These are phyloP conservation scores for Ischnus inquisitorius DNA, from an alignment of 2,888 invertebrate genomes.

Conservation along the genomic window DNA sequence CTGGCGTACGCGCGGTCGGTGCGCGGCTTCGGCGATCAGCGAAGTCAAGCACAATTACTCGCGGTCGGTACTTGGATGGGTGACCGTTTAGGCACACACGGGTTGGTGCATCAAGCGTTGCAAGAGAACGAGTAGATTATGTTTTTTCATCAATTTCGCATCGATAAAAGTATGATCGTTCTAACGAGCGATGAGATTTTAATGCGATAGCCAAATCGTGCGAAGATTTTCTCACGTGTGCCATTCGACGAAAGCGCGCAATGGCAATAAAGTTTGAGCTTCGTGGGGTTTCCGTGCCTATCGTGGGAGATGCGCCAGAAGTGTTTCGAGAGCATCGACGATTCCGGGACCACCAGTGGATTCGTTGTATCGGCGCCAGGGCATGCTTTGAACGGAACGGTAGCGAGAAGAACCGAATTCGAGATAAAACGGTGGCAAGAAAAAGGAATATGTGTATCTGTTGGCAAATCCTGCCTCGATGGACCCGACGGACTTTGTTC, in stretches of 20 bases:
- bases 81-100: too few species aligned
- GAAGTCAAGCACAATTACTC: too few species aligned
- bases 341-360: slow-evolving; percentile 18
- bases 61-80: too few species aligned
- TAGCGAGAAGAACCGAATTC: background rate
- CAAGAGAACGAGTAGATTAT: background rate
- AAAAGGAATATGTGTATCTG: slow-evolving; percentile 16
- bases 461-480: slow-evolving; percentile 51
- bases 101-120: too few species aligned
- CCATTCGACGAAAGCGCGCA: slow-evolving; percentile 1
- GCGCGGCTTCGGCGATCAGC: too few species aligned
- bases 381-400: background rate
- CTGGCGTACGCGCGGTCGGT: too few species aligned
- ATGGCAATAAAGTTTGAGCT: slow-evolving; percentile 30
- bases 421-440: slow-evolving; percentile 7
- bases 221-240: slow-evolving; percentile 36
- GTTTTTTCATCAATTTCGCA: background rate
- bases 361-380: slow-evolving; percentile 3
- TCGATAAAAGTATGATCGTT: background rate
- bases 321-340: background rate
- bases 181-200: background rate
- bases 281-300: slow-evolving; percentile 20
- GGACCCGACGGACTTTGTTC: slow-evolving; percentile 28
- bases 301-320: slow-evolving; percentile 50
- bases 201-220: background rate